phyloP scores from a whole-genome alignment of 2,113 vertebrate species.

The Nymphicus hollandicus region DNA sequence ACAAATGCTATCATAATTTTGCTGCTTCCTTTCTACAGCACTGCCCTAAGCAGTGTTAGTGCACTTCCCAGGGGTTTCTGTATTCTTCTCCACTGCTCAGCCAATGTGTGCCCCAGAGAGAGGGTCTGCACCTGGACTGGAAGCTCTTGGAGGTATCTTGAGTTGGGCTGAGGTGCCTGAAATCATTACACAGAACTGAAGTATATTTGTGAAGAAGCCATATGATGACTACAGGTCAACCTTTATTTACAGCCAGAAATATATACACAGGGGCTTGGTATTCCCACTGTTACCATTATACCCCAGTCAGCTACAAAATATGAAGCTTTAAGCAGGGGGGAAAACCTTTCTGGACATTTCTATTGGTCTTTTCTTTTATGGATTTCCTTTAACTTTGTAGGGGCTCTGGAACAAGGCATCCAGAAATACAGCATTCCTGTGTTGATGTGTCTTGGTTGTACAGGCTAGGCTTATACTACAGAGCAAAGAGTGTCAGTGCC shows the following conservation, averaged over 20 bases:
- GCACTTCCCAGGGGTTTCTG: not conserved
- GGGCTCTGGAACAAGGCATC: not conserved
- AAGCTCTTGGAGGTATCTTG: not conserved
- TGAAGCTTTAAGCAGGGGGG: not conserved
- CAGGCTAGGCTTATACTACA: not conserved
- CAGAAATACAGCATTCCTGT: not conserved
- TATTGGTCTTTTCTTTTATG: not conserved
- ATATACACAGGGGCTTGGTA: not conserved
- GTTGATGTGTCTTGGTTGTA: not conserved
- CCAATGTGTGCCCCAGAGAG: not conserved
- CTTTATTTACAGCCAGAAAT: not conserved
- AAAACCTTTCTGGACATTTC: not conserved
- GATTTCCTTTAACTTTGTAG: not conserved
- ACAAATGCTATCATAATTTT: not conserved
- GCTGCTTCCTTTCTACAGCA: not conserved
- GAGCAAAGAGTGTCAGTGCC: not conserved
- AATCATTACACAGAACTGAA: not conserved
- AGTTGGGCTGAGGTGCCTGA: not conserved
- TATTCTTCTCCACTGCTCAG: not conserved
- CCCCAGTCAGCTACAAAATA: not conserved
- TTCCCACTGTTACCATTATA: not conserved
- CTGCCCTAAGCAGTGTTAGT: not conserved
- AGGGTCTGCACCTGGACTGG: not conserved
- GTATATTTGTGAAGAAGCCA: not conserved
- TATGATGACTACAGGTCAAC: not conserved